phyloP scores from a whole-genome alignment of 53 echinoderm and acorn worm species.

The Glandiceps talaboti region DNA sequence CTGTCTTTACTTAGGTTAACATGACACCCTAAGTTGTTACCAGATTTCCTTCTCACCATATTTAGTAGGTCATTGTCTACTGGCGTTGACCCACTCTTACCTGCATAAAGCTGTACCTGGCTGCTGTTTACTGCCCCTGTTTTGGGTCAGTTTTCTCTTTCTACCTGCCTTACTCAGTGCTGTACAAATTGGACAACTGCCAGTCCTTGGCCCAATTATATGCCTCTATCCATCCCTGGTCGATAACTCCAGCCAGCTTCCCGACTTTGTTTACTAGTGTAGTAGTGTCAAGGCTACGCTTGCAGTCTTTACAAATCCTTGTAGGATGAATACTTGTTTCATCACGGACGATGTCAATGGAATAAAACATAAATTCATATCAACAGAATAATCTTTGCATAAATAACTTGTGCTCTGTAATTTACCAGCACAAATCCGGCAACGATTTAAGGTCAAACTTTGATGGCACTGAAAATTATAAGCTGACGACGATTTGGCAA shows the following conservation, averaged over 20 bases:
- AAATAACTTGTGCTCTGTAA: background rate
- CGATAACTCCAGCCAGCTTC: background rate
- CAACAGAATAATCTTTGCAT: background rate
- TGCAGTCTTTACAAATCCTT: background rate
- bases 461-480: background rate
- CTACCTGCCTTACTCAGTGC: background rate
- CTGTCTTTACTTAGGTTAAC: background rate
- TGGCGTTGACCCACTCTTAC: background rate
- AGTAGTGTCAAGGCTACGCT: background rate
- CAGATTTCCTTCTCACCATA: background rate
- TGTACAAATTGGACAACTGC: background rate
- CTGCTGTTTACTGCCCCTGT: background rate
- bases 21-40: background rate
- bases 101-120: background rate
- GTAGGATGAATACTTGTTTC: background rate
- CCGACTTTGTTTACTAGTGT: background rate
- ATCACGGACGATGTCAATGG: background rate
- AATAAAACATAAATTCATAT: background rate
- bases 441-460: background rate
- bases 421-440: background rate
- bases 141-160: background rate
- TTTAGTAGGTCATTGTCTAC: background rate
- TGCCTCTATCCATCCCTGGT: too few relatives aligned
- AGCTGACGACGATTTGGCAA: background rate
- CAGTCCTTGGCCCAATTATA: background rate